A percentile compares a stretch with the other conserved stretches of the same genome.
phyloP scores from a whole-genome alignment of 1,140 invertebrate species.

The Drosophila sp. region DNA sequence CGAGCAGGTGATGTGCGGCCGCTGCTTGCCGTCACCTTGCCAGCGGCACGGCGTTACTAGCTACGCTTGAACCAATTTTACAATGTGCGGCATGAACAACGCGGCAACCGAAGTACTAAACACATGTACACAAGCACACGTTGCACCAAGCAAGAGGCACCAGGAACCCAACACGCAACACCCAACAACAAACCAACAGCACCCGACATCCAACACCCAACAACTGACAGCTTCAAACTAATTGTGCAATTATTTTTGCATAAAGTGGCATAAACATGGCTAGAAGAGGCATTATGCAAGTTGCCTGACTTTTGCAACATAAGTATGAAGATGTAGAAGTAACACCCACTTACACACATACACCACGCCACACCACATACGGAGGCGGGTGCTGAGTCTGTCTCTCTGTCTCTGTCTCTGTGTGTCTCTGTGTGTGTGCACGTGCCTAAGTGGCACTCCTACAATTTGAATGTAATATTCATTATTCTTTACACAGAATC shows the following conservation, averaged over 20 bases:
- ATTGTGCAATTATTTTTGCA: slow-evolving; percentile 85
- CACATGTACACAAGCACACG: slow-evolving; percentile 14
- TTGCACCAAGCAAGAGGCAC: slow-evolving; percentile 15
- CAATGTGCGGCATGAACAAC: slow-evolving; percentile 57
- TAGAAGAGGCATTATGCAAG: slow-evolving; percentile 84
- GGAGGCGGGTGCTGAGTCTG: neutral
- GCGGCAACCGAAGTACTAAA: slow-evolving; percentile 7
- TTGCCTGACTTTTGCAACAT: slow-evolving; percentile 78
- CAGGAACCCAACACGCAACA: neutral
- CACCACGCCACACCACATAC: neutral
- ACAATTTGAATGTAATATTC: slow-evolving; percentile 83
- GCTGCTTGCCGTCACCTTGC: slow-evolving; percentile 55
- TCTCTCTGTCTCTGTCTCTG: neutral
- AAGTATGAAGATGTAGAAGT: slow-evolving; percentile 61
- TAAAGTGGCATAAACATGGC: slow-evolving; percentile 84
- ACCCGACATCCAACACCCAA: slow-evolving; percentile 12
- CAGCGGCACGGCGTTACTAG: slow-evolving; percentile 58
- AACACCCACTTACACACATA: slow-evolving; percentile 20
- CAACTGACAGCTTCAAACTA: slow-evolving; percentile 80
- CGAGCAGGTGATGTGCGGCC: slow-evolving; percentile 64
- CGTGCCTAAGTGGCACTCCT: slow-evolving; percentile 81
- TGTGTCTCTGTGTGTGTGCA: slow-evolving; percentile 29
- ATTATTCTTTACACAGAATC: slow-evolving; percentile 80
- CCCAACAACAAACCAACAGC: no score
- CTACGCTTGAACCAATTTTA: slow-evolving; percentile 79